Conservation (phyloP, 2,888 invertebrate species). For the Notodonta dromedarius region DNA sequence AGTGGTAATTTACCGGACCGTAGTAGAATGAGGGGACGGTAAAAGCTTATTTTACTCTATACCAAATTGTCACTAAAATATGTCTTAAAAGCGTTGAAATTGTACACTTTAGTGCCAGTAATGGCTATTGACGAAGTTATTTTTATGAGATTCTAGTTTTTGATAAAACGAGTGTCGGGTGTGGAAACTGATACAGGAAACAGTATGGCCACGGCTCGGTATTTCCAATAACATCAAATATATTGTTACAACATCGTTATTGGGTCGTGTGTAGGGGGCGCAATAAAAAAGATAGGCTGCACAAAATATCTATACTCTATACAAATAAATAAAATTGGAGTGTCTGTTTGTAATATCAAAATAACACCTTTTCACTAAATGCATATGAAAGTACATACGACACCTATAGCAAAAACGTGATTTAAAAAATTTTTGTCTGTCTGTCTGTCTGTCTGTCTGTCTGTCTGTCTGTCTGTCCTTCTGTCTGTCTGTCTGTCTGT, state of each 20-base stretch:
- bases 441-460: no score
- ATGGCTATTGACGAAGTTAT: constrained; percentile 55
- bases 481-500: no score
- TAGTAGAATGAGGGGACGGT: constrained; percentile 39
- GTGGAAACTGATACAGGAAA: constrained; percentile 38
- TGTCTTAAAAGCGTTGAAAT: constrained; percentile 56
- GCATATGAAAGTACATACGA: no score
- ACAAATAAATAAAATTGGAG: background rate
- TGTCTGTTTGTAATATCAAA: no score
- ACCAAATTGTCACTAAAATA: constrained; percentile 50
- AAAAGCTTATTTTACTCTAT: constrained; percentile 54
- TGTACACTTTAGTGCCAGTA: constrained; percentile 41
- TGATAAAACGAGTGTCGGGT: constrained; percentile 38
- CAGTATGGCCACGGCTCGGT: background rate
- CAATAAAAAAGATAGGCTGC: no score
- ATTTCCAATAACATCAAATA: background rate
- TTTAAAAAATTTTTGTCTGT: no score
- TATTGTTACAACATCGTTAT: no score
- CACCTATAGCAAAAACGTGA: no score
- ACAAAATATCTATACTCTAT: background rate
- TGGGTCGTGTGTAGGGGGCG: no score
- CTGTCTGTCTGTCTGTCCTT: no score
- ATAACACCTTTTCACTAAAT: no score
- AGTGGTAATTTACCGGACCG: constrained; percentile 64
- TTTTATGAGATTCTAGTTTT: constrained; percentile 48